Percentiles rank a stretch among this genome's conserved stretches.
Conservation (phyloP, 2,113 vertebrate species). For the Phyllostomus hastatus region DNA sequence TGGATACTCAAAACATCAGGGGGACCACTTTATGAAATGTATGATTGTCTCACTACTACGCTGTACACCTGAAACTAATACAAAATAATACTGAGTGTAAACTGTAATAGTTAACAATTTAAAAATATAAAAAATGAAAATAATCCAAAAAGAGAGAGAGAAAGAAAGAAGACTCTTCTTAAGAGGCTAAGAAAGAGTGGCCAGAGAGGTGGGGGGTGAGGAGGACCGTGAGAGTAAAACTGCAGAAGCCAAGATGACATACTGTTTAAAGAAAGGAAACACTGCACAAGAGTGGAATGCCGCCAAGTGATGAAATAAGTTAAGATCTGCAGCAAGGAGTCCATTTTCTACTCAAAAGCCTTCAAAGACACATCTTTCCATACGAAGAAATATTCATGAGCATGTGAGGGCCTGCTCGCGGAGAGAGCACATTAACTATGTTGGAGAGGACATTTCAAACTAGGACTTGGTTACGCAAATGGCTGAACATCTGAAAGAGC, state of each 20-base stretch:
- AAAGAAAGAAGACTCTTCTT: neutral
- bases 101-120: neutral
- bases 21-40: neutral
- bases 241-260: neutral
- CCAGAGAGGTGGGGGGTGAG: neutral
- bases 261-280: neutral
- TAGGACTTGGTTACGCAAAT: accelerated
- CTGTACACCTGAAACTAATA: neutral
- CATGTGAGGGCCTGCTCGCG: neutral
- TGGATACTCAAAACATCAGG: neutral
- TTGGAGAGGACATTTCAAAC: neutral
- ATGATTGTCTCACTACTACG: neutral
- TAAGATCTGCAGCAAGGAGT: neutral
- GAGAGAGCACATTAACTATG: neutral
- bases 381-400: neutral
- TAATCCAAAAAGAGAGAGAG: neutral
- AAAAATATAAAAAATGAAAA: neutral
- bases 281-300: neutral
- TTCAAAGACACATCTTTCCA: neutral
- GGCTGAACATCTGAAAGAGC: no score
- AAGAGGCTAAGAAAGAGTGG: neutral
- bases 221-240: neutral
- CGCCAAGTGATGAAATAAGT: neutral
- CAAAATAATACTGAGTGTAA: neutral
- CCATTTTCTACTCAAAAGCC: neutral